These are phyloP conservation scores for Sebastes minor DNA, from an alignment of 2,797 vertebrate genomes.

Conservation along the genomic window DNA sequence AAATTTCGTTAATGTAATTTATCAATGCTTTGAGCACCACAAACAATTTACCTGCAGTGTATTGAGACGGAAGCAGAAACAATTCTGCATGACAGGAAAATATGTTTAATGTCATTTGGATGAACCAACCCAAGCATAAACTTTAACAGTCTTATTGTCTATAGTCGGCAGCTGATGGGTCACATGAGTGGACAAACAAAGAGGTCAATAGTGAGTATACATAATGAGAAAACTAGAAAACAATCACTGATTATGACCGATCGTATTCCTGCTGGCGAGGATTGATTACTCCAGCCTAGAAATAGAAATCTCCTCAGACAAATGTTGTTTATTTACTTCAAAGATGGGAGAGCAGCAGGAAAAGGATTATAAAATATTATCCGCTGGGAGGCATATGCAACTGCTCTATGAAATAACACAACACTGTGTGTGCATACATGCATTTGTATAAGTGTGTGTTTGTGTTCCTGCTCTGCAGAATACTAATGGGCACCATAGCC, in stretches of 20 bases:
- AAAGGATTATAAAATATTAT: conserved; percentile 36
- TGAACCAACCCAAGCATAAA: background rate
- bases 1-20: background rate
- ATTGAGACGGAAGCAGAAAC: background rate
- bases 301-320: conserved; percentile 27
- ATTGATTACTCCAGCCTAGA: conserved; percentile 1
- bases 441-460: conserved; percentile 7
- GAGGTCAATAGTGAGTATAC: background rate
- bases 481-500: conserved; percentile 47
- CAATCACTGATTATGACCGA: background rate
- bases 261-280: background rate
- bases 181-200: background rate
- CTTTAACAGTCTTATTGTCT: background rate
- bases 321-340: conserved; percentile 21
- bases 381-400: background rate
- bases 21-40: background rate
- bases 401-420: conserved; percentile 30
- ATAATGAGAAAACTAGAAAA: conserved; percentile 1
- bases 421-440: background rate
- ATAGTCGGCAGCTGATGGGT: background rate
- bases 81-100: background rate
- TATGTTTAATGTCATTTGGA: background rate
- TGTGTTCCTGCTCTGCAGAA: conserved; percentile 41
- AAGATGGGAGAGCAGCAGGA: conserved; percentile 5
- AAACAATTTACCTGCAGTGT: background rate